Base-by-base conservation (phyloP, 2,797 vertebrate genomes). In the Scomberomorus guttatus region DNA sequence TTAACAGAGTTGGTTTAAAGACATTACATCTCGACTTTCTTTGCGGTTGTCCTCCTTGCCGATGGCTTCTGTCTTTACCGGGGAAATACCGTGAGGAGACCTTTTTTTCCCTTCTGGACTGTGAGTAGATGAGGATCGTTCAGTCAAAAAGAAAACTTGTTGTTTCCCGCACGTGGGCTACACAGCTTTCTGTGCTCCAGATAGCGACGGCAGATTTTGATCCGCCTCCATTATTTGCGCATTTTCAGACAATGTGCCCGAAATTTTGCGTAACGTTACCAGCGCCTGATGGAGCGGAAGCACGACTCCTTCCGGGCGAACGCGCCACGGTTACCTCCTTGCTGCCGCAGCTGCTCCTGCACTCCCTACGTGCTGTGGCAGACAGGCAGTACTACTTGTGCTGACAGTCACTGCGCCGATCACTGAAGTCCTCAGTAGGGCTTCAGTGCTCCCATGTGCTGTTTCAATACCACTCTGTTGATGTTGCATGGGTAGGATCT, bases 211-310 rank as follows among this genome's bases (percentile, higher is more conserved):
- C 13, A 22, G 3, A 50, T 14, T 17, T 10, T 39, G 44, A 44
- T 70, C 77, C 46, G 9, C 78, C 66, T 81, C 82, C 87, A 82
- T 83, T 68, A 27, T 91, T 87, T 90, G 82, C 90, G 87, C 81
- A 90, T 80, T 84, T 86, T 80, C 82, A 80, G 77, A 92, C 88
- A 90, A 84, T 88, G 77, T 86, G 67, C 61, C 80, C 64, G 60
- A 52, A 79, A 71, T 44, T 83, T 54, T 80, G 54, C 77, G 72
- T 77, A 37, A 74, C 5, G 64, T 87, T 89, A 81, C 9, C 81
- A 0, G 44, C 67, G 67, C 64, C 71, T 61, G 81, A 22, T 14
- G 67, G 63, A 67, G 81, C 63, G 39, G 87, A 7, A 52, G 69
- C 51, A 15, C 59, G 74, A 76, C 76, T 87, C 52, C 85, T 89